Conservation (phyloP, 2,797 vertebrate genomes). For the Ceryle rudis region DNA sequence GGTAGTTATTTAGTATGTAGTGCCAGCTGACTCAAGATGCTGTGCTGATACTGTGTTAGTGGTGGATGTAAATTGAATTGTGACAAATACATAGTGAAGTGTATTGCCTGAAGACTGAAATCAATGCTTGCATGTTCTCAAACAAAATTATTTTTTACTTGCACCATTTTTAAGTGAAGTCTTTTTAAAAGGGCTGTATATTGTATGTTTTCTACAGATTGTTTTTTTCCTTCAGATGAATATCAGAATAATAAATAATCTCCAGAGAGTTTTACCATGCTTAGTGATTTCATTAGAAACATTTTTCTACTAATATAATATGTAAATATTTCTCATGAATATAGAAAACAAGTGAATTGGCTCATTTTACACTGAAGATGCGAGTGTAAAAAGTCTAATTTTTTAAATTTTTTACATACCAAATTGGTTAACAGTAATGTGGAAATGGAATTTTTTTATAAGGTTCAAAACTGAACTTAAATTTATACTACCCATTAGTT, state of each 20-base stretch:
- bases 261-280: background rate
- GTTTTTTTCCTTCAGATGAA: background rate
- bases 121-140: background rate
- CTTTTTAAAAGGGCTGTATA: background rate
- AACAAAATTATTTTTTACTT: conserved; percentile 18
- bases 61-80: conserved; percentile 12
- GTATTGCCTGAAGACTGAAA: conserved; percentile 4
- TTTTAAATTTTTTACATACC: background rate
- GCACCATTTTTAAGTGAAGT: background rate
- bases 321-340: background rate
- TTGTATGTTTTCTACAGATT: background rate
- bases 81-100: background rate
- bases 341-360: background rate
- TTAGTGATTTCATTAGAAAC: conserved; percentile 4
- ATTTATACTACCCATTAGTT: background rate
- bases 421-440: background rate
- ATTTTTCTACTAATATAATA: background rate
- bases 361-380: background rate
- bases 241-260: background rate
- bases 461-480: background rate
- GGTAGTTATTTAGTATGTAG: accelerated
- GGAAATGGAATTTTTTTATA: background rate
- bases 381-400: background rate
- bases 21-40: background rate
- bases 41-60: background rate